A percentile compares a stretch with the other conserved stretches of the same genome.
Evolutionary conservation across 2,888 invertebrate genomes (phyloP).

Genomic region (Neria commutata): DNA sequence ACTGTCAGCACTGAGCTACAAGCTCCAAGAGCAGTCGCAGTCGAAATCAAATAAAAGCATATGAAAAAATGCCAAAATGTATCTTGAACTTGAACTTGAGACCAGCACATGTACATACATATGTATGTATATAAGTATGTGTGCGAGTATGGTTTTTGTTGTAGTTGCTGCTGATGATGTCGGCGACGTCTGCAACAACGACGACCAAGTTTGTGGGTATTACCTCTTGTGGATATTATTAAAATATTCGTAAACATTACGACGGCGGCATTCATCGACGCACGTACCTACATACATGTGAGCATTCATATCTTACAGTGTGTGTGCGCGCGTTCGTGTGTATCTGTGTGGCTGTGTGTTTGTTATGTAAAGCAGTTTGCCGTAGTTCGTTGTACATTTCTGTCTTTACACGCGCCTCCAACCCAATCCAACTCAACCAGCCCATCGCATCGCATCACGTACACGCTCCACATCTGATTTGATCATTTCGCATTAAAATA

Average conservation of each 20-base stretch:
- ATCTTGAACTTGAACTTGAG: constrained; percentile 60
- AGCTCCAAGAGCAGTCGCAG: too few species aligned
- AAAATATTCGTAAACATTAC: constrained; percentile 29
- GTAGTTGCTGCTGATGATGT: constrained; percentile 6
- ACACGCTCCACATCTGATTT: constrained; percentile 5
- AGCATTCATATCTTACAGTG: neutral
- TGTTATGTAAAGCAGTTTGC: constrained; percentile 12
- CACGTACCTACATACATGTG: constrained; percentile 4
- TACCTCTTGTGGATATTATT: constrained; percentile 17
- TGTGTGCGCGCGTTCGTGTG: neutral
- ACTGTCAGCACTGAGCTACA: too few species aligned
- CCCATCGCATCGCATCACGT: too few species aligned
- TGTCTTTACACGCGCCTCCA: constrained; percentile 6
- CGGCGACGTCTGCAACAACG: constrained; percentile 7
- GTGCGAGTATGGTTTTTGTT: too few species aligned
- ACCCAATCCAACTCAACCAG: too few species aligned
- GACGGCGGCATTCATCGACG: constrained; percentile 5
- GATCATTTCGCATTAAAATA: neutral
- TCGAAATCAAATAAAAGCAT: constrained; percentile 31
- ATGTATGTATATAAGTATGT: neutral
- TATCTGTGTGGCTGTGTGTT: neutral
- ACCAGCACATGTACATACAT: constrained; percentile 43
- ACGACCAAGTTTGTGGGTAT: neutral
- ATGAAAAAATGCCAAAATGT: constrained; percentile 50
- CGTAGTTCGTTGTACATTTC: neutral